Evolutionary conservation across 2,888 invertebrate genomes (phyloP).

Genomic region (Drosophila falleni): DNA sequence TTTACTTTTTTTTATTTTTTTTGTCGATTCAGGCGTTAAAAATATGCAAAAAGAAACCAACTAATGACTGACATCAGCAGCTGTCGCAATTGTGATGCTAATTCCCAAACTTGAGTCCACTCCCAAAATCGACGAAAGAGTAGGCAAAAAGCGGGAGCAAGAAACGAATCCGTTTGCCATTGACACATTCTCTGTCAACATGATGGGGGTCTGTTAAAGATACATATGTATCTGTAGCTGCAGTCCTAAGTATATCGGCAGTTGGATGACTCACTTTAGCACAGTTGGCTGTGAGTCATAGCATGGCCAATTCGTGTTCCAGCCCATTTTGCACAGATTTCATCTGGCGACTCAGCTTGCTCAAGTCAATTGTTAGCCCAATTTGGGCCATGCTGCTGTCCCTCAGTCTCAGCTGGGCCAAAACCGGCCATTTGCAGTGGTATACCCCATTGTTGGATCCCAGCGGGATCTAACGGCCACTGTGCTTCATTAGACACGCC

Average conservation of each 20-base stretch:
- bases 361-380: constrained; percentile 28
- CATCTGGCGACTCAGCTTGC: constrained; percentile 44
- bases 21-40: background rate
- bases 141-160: constrained; percentile 3
- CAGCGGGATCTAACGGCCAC: constrained; percentile 39
- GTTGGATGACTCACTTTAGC: constrained; percentile 24
- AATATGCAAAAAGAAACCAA: constrained; percentile 5
- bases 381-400: constrained; percentile 29
- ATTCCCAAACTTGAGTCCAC: constrained; percentile 19
- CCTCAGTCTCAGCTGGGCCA: constrained; percentile 18
- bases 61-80: constrained; percentile 41
- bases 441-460: constrained; percentile 19
- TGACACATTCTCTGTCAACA: constrained; percentile 32
- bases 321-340: constrained; percentile 63
- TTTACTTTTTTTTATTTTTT: constrained; percentile 11
- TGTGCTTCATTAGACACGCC: constrained; percentile 36
- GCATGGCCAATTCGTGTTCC: constrained; percentile 28
- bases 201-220: constrained; percentile 34
- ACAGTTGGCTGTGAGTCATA: constrained; percentile 32
- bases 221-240: constrained; percentile 17
- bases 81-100: constrained; percentile 23
- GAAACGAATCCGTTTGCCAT: constrained; percentile 25
- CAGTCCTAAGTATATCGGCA: constrained; percentile 8
- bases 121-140: constrained; percentile 18
- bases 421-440: constrained; percentile 10